Evolutionary conservation across 2,113 vertebrate species (phyloP), one percentile per base, ranked within the genome.

Genomic region (Triplophysa dalaica): DNA sequence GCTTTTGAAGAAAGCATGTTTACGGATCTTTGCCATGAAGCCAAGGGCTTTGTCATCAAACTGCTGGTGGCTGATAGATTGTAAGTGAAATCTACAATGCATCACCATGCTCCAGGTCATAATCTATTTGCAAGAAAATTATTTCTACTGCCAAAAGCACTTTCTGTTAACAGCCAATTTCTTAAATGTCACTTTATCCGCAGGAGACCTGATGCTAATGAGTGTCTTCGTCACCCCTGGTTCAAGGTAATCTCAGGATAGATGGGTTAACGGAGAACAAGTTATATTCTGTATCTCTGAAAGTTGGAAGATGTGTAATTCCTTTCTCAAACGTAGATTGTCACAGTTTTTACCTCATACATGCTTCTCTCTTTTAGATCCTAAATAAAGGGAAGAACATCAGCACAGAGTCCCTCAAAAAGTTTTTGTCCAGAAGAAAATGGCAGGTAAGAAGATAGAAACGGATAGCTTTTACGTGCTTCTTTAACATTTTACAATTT

Each of bases 21-120:
- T 87, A 92, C 94, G 26, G 95, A 95, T 64, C 94, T 99, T 62
- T 96, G 95, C 24, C 81, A 95, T 60, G 97, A 99, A 87, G 96
- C 97, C 48, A 95, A 95, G 86, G 95, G 95, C 58, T 98, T 99
- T n/a, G 95, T 99, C 88, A 98, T 98, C 87, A 98, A 96, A 89
- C 93, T 99, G 85, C 92, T 99, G 72, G 97, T 98, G 66, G 94
- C 89, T 4, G 96, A 99, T 90, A 94, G 85, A 75, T 93, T 96
- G 98, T 99, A 88, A 98, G 98, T 74, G n/a, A 12, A 61, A 54
- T 62, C 48, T 52, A 14, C n/a, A 16, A 12, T 21, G 19, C 45
- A 75, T 24, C 60, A 50, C 41, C 21, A 63, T 12, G 24, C 45
- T 65, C 48, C 45, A 65, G 62, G 65, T 50, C 45, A 50, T 50